These are phyloP conservation scores for Drosophila trichaetosa DNA, from an alignment of 2,888 invertebrate species.

Conservation along the genomic window DNA sequence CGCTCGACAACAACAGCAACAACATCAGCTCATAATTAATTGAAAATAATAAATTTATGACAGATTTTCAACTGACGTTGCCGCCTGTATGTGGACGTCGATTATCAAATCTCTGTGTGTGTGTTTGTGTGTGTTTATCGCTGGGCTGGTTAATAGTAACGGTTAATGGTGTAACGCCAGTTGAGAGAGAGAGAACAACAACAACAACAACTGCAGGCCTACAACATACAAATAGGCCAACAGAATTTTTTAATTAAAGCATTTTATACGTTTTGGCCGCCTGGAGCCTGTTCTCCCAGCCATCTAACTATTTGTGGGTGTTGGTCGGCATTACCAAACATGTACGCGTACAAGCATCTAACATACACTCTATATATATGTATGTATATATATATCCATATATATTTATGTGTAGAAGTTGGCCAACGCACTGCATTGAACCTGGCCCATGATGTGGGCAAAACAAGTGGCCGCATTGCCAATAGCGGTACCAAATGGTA, in stretches of 20 bases:
- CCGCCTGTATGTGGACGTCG: slow-evolving; percentile 40
- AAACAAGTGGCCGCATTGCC: slow-evolving; percentile 38
- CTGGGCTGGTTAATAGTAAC: slow-evolving; percentile 68
- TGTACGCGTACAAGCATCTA: slow-evolving; percentile 28
- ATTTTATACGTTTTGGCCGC: slow-evolving; percentile 54
- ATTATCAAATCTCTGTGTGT: slow-evolving; percentile 13
- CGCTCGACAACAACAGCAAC: slow-evolving; percentile 49
- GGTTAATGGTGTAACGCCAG: slow-evolving; percentile 72
- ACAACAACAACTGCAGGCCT: slow-evolving; percentile 9
- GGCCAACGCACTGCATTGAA: slow-evolving; percentile 51
- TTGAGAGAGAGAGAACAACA: slow-evolving; percentile 25
- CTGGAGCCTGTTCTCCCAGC: slow-evolving; percentile 41
- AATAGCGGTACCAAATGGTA: slow-evolving; percentile 5
- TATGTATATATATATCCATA: neutral
- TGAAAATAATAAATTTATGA: slow-evolving; percentile 80
- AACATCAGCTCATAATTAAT: slow-evolving; percentile 66
- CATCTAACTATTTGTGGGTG: slow-evolving; percentile 55
- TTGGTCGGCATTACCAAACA: slow-evolving; percentile 48
- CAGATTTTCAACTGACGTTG: slow-evolving; percentile 69
- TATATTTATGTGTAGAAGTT: slow-evolving; percentile 32
- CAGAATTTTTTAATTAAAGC: slow-evolving; percentile 77
- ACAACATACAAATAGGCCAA: slow-evolving; percentile 70
- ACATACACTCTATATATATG: neutral
- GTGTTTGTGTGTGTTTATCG: slow-evolving; percentile 16
- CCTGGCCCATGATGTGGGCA: slow-evolving; percentile 34